Evolutionary conservation across 53 echinoderm and acorn worm genomes (phyloP), one percentile per base, ranked within the genome.

Genomic region (Pentamera pediparva): DNA sequence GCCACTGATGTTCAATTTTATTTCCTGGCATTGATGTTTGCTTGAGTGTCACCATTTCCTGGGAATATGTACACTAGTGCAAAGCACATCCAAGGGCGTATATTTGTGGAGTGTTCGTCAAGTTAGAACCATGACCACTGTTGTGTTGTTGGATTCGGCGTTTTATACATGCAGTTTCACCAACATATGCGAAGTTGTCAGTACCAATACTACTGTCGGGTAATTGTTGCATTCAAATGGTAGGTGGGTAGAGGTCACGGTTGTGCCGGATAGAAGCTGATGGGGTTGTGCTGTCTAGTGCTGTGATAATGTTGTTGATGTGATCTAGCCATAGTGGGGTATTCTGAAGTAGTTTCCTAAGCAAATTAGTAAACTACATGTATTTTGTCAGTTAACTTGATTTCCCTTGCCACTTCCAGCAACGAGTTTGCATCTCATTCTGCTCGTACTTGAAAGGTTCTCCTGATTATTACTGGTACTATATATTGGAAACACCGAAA

Each of bases 11-110:
- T 67, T 79, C 80, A 70, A 80, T 56, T 32, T 22, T 35, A n/a
- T 41, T 80, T 80, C 28, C 80, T 50, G 52, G 45, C 45, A 43
- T 43, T 43, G 45, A 43, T 43, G 45, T 43, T 43, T 43, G 17
- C 45, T 43, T 43, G 45, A 43, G 45, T 43, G 45, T 43, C 17
- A 43, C 45, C 45, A 43, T 43, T 43, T 43, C 45, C 45, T 43
- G 45, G 45, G 45, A 43, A 43, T 43, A 9, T 43, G 45, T 43
- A 43, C 58, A 75, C 76, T 75, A 75, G 33, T 26, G 59, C 58
- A 75, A 75, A 59, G 79, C 79, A 65, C 65, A 47, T 25, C 79
- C 79, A 79, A 35, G 48, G 79, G 48, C 78, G 78, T 48, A 78
- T n/a, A n/a, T 40, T 41, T 78, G 78, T 17, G 78, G 78, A 22